phyloP scores from a whole-genome alignment of 2,113 vertebrate genomes.

The Coreoperca whiteheadi region DNA sequence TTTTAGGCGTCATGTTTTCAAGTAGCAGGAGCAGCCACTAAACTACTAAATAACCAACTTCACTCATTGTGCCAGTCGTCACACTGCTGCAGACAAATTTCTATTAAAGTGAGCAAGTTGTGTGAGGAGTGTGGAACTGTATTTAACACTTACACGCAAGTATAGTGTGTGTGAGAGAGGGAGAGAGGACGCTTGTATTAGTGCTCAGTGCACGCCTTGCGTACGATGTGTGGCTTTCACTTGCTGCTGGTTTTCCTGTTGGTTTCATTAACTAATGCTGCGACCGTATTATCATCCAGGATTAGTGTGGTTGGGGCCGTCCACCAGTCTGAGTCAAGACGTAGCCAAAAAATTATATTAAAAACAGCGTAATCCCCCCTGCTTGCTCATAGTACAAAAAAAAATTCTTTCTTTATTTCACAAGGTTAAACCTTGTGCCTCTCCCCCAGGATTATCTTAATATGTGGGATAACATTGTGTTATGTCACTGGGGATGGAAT shows the following conservation, averaged over 20 bases:
- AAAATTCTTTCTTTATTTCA: slow-evolving; percentile 68
- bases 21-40: slow-evolving; percentile 23
- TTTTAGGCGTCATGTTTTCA: slow-evolving; percentile 8
- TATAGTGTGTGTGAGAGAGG: neutral
- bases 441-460: slow-evolving; percentile 75
- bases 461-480: slow-evolving; percentile 76
- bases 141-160: slow-evolving; percentile 38
- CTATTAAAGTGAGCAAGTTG: slow-evolving; percentile 26
- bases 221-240: slow-evolving; percentile 13
- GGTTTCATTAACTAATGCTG: slow-evolving; percentile 74
- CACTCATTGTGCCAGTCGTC: slow-evolving; percentile 1
- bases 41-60: slow-evolving; percentile 14
- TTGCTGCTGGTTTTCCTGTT: slow-evolving; percentile 40
- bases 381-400: slow-evolving; percentile 47
- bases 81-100: slow-evolving; percentile 27
- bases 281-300: slow-evolving; percentile 52
- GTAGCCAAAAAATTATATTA: slow-evolving; percentile 66
- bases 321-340: slow-evolving; percentile 58
- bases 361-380: slow-evolving; percentile 59
- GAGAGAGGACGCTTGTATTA: slow-evolving; percentile 16
- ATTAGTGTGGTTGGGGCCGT: slow-evolving; percentile 61
- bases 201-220: neutral
- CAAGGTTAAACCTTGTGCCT: slow-evolving; percentile 71
- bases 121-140: slow-evolving; percentile 4
- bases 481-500: slow-evolving; percentile 74